Base-by-base conservation (phyloP, 1,140 invertebrate species). In the Micrasema minimum region DNA sequence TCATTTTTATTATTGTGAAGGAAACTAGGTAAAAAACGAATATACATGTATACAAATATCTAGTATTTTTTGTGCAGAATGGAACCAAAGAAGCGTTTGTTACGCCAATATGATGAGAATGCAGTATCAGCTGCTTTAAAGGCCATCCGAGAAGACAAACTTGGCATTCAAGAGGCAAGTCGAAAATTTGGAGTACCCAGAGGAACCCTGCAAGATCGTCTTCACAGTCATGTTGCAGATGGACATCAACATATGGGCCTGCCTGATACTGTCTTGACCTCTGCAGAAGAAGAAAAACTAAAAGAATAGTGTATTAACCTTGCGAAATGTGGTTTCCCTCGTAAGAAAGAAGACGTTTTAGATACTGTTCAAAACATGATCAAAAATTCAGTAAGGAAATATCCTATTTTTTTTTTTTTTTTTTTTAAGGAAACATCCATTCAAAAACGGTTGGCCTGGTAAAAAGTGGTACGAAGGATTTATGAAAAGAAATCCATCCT, bases 401-500 rank as follows among this genome's bases (percentile, higher is more conserved):
- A 46, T 46, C 45, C 45, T n/a, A n/a, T n/a, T n/a, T n/a, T n/a
- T n/a, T n/a, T n/a, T n/a, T n/a, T n/a, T n/a, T n/a, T n/a, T n/a
- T n/a, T n/a, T n/a, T n/a, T n/a, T n/a, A n/a, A n/a, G 7, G 45
- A 46, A 46, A 46, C n/a, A 46, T 46, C 45, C 45, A 46, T 46
- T 46, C 45, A 46, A 46, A 46, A 46, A 46, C 45, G 45, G 45
- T 14, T 11, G 45, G n/a, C 45, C 45, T 14, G 45, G 45, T 18
- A 46, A 18, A 18, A 14, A 46, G 18, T 46, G 45, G 45, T 46
- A 46, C 18, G 45, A n/a, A 46, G 45, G 45, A 18, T 46, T 46
- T 46, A 46, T 46, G 45, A 46, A 46, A 46, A 46, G n/a, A 14
- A n/a, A 46, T 46, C 45, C 45, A 14, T 46, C 45, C n/a, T 46